Percentiles rank a stretch among this genome's conserved stretches.
Evolutionary conservation across 2,797 vertebrate species (phyloP).

Genomic region (Catharus ustulatus): DNA sequence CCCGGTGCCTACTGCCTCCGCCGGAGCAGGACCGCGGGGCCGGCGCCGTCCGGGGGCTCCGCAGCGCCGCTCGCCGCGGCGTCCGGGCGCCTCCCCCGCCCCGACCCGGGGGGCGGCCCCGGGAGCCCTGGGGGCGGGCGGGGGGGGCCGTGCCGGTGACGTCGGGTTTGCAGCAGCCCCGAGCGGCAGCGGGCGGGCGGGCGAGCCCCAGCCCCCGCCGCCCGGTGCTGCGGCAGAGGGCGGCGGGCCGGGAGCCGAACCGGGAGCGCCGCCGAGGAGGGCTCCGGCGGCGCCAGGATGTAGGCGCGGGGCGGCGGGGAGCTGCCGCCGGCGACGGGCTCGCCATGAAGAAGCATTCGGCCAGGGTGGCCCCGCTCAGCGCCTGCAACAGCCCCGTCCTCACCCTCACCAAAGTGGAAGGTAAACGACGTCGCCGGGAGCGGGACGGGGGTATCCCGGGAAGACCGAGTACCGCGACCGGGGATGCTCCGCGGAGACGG

Average conservation of each 20-base stretch:
- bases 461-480: neutral
- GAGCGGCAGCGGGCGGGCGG: neutral
- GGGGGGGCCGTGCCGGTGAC: conserved; percentile 68
- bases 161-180: conserved; percentile 67
- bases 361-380: conserved; percentile 93
- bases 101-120: conserved; percentile 2
- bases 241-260: neutral
- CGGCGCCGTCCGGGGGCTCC: neutral
- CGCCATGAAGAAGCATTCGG: conserved; percentile 96
- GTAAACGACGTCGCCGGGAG: conserved; percentile 65
- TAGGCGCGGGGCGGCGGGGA: conserved; percentile 84
- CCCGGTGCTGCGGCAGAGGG: conserved; percentile 54
- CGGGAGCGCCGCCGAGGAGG: conserved; percentile 2
- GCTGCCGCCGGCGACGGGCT: conserved; percentile 86
- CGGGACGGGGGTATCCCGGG: neutral
- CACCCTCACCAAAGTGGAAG: conserved; percentile 97
- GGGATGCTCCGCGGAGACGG: neutral
- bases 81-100: neutral
- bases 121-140: conserved; percentile 24
- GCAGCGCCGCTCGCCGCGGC: neutral
- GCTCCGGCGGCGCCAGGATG: conserved; percentile 86
- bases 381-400: conserved; percentile 97
- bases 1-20: neutral
- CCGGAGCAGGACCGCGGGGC: neutral
- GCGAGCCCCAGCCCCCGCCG: conserved; percentile 18